phyloP scores from a whole-genome alignment of 1,140 invertebrate species.

The Dreissena polymorpha region DNA sequence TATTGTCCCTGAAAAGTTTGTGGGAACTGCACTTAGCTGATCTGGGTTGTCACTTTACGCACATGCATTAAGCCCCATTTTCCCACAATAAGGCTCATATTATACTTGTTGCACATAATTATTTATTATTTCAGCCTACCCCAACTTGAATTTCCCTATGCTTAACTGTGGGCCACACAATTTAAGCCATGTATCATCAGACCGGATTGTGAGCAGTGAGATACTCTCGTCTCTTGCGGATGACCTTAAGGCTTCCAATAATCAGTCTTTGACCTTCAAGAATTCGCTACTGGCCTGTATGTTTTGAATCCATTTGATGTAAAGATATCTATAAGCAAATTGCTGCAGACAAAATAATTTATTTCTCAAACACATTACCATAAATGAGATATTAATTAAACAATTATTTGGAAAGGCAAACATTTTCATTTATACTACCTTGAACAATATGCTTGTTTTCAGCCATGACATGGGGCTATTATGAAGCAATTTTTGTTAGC shows the following conservation, averaged over 20 bases:
- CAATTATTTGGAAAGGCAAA: no score
- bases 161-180: conserved; percentile 1
- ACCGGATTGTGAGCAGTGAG: conserved; percentile 1
- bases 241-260: background rate
- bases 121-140: background rate
- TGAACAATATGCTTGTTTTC: background rate
- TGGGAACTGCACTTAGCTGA: no score
- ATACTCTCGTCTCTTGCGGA: background rate
- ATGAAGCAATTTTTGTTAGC: background rate
- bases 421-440: no score
- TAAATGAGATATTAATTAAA: no score
- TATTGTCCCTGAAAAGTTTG: no score
- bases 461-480: conserved; percentile 18
- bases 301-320: background rate
- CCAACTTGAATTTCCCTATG: background rate
- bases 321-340: no score
- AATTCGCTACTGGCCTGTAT: background rate
- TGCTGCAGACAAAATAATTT: no score
- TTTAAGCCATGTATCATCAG: background rate
- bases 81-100: no score
- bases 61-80: no score
- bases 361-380: no score
- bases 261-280: background rate
- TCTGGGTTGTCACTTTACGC: no score
- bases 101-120: no score